A percentile compares a stretch with the other conserved stretches of the same genome.
These are phyloP conservation scores for Himalopsyche kuldschensis DNA, from an alignment of 2,888 invertebrate genomes.

Conservation along the genomic window DNA sequence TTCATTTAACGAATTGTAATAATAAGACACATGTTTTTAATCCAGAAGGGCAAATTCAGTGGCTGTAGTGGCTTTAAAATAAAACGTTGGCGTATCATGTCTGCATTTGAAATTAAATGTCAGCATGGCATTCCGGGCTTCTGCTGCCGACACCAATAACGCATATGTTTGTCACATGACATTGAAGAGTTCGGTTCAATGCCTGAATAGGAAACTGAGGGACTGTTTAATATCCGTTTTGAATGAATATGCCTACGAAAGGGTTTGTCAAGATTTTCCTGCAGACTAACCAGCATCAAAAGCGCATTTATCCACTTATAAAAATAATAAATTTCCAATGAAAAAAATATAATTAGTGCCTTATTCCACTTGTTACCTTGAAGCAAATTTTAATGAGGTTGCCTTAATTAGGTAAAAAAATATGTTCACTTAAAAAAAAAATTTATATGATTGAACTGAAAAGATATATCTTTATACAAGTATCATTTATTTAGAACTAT, in stretches of 20 bases:
- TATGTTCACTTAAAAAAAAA: no score
- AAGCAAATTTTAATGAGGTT: no score
- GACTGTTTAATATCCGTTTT: background rate
- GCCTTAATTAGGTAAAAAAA: no score
- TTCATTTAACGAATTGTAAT: no score
- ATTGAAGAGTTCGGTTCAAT: background rate
- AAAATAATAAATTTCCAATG: no score
- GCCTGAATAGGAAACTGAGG: background rate
- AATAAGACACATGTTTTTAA: no score
- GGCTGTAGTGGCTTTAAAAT: background rate
- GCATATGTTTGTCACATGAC: background rate
- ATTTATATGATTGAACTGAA: no score
- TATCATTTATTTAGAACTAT: no score
- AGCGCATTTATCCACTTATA: no score
- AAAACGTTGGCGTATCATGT: background rate
- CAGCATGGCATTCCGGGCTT: background rate
- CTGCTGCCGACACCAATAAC: background rate
- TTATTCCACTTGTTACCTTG: no score
- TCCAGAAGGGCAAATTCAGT: background rate
- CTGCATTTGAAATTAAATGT: background rate
- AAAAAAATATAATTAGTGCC: no score
- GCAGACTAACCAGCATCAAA: background rate
- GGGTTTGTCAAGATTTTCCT: background rate
- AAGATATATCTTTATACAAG: no score
- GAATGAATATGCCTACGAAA: background rate